Conservation (phyloP, 1,140 invertebrate species). For the Aphis gossypii region DNA sequence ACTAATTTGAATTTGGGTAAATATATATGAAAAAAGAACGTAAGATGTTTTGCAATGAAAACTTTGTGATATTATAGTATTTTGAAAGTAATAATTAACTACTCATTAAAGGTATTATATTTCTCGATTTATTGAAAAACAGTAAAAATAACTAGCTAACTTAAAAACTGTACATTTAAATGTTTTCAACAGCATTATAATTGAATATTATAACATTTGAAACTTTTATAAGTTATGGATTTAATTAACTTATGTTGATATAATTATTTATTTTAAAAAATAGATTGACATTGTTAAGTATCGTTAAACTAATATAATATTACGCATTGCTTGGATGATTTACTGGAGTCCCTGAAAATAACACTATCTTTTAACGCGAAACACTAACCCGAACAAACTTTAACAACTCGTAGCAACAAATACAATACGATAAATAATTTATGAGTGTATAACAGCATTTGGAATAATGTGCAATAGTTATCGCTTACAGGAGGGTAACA, state of each 20-base stretch:
- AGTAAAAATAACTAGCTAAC: not conserved
- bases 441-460: constrained; percentile 32
- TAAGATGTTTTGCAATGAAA: too few species aligned
- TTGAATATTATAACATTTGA: not conserved
- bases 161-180: not conserved
- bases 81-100: not conserved
- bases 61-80: not conserved
- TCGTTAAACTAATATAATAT: constrained; percentile 12
- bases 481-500: not conserved
- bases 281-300: not conserved
- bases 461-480: constrained; percentile 42
- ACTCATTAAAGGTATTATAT: not conserved
- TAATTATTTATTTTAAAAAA: not conserved
- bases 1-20: too few species aligned
- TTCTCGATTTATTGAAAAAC: not conserved
- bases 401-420: constrained; percentile 11
- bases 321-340: constrained; percentile 5
- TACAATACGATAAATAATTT: constrained; percentile 48
- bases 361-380: not conserved
- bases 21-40: too few species aligned
- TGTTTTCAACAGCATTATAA: not conserved
- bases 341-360: not conserved
- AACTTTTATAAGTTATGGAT: not conserved
- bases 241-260: not conserved
- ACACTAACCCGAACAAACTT: not conserved